Evolutionary conservation across 1,140 invertebrate species (phyloP), one percentile per base, ranked within the genome.

Genomic region (Zophobas morio): DNA sequence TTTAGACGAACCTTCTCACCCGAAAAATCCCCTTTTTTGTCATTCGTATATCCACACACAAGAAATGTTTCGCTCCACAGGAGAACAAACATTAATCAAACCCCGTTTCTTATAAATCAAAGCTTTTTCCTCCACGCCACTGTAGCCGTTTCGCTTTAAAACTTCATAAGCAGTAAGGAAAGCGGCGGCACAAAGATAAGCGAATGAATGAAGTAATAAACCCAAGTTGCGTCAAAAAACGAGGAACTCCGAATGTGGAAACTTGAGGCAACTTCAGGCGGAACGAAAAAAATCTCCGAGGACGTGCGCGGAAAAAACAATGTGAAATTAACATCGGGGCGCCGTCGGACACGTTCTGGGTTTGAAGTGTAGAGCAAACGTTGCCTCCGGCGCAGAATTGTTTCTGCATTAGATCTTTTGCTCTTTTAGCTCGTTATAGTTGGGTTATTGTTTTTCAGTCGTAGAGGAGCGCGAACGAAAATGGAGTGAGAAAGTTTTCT

Each of bases 151-250:
- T 8, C 56, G 56, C 0, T 60, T 0, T 36, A 1, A 60, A 60
- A 60, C 56, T 60, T 60, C 56, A 60, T 60, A 60, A 60, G 56
- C 56, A 60, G 56, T 60, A 60, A 60, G 37, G 35, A 32, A 60
- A 36, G 34, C 56, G 5, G 56, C 56, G 36, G 56, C 35, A 60
- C 33, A 60, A 60, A 60, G 35, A 60, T 60, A 60, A 60, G 34
- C 35, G 56, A 39, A 56, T 56, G 33, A 35, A 56, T 4, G 54
- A 56, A 4, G 35, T 60, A 60, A 60, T 60, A 39, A 60, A 60
- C 34, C 56, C 1, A 33, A 3, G 42, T 8, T 8, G 42, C 42
- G 42, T 46, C 8, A 46, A 46, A 46, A 46, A 46, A 46, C 3
- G 42, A 46, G 3, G 8, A 3, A 8, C 42, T 3, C 3, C 3